These are phyloP conservation scores for Trogon surrucura DNA, from an alignment of 2,113 vertebrate species.

Conservation along the genomic window DNA sequence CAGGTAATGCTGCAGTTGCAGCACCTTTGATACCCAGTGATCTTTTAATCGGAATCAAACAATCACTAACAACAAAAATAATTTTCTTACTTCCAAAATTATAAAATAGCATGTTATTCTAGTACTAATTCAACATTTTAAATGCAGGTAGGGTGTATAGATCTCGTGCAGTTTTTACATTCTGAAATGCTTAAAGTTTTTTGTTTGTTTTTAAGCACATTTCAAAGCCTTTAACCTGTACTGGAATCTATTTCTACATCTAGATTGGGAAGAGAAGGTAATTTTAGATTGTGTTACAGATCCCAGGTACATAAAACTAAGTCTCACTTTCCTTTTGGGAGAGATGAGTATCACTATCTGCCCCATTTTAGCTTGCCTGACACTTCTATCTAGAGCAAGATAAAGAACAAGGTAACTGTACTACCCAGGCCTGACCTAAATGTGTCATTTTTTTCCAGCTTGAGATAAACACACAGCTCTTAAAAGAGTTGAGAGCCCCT, in stretches of 20 bases:
- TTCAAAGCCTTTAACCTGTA: background rate
- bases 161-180: background rate
- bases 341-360: background rate
- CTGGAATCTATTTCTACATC: background rate
- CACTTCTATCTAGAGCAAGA: background rate
- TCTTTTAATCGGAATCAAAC: background rate
- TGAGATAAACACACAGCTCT: background rate
- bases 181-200: background rate
- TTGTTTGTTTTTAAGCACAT: background rate
- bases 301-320: background rate
- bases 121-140: background rate
- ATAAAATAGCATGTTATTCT: background rate
- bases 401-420: slow-evolving; percentile 22
- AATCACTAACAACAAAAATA: background rate
- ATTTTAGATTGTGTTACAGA: background rate
- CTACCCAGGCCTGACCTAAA: slow-evolving; percentile 41
- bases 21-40: background rate
- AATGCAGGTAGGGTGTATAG: background rate
- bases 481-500: background rate
- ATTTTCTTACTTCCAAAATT: background rate
- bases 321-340: background rate
- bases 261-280: background rate
- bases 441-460: slow-evolving; percentile 6
- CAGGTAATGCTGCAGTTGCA: background rate
- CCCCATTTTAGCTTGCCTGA: slow-evolving; percentile 14